Percentiles rank a stretch among this genome's conserved stretches.
Evolutionary conservation across 2,888 invertebrate species (phyloP).

Genomic region (Rhimphoctona megacephalus): DNA sequence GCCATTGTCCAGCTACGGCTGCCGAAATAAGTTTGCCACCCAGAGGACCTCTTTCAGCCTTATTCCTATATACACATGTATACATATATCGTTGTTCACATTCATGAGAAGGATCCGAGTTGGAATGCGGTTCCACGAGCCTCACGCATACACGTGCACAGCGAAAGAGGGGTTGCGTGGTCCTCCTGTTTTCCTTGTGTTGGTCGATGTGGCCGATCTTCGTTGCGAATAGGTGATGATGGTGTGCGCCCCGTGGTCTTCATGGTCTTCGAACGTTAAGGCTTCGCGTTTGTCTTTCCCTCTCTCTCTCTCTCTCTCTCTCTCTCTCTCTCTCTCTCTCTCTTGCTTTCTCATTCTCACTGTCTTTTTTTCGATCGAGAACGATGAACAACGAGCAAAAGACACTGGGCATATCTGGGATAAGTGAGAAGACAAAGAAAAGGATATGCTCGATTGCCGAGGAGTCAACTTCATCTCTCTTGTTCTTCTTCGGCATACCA

Average conservation of each 20-base stretch:
- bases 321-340: neutral
- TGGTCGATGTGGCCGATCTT: slow-evolving; percentile 24
- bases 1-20: slow-evolving; percentile 44
- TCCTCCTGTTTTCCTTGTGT: slow-evolving; percentile 60
- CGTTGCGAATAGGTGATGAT: slow-evolving; percentile 61
- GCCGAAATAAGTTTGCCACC: slow-evolving; percentile 53
- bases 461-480: neutral
- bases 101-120: slow-evolving; percentile 72
- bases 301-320: slow-evolving; percentile 1
- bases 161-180: slow-evolving; percentile 70
- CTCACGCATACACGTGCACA: slow-evolving; percentile 64
- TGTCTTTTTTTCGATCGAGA: slow-evolving; percentile 2
- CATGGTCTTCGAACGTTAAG: slow-evolving; percentile 21
- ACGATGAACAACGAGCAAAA: slow-evolving; percentile 37
- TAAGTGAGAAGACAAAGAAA: slow-evolving; percentile 30
- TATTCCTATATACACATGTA: slow-evolving; percentile 57
- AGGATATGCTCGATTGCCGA: neutral
- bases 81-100: slow-evolving; percentile 58
- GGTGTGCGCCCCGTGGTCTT: slow-evolving; percentile 49
- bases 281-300: neutral
- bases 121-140: slow-evolving; percentile 83
- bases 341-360: neutral
- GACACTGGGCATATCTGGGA: slow-evolving; percentile 38
- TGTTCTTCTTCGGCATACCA: neutral
- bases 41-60: slow-evolving; percentile 42